These are phyloP conservation scores for Phaonia tiefii DNA, from an alignment of 2,888 invertebrate genomes.

Conservation along the genomic window DNA sequence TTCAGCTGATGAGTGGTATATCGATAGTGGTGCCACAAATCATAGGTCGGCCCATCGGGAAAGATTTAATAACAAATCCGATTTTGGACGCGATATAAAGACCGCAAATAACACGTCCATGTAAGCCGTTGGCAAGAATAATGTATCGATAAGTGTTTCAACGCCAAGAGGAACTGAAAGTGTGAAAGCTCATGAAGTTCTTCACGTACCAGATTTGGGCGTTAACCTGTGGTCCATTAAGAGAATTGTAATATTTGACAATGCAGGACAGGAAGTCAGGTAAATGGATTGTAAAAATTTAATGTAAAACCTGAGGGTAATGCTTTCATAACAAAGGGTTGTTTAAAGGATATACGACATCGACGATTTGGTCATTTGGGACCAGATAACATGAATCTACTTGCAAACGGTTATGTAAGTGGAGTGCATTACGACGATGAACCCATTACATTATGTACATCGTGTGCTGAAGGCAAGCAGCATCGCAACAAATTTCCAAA, in stretches of 20 bases:
- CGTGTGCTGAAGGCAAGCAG: too few species aligned
- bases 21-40: slow-evolving; percentile 22
- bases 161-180: neutral
- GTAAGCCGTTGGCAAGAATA: neutral
- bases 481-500: slow-evolving; percentile 64
- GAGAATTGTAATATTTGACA: slow-evolving; percentile 23
- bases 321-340: neutral
- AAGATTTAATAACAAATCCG: too few species aligned
- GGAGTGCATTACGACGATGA: slow-evolving; percentile 7
- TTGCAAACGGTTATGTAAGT: too few species aligned
- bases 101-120: neutral
- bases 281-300: slow-evolving; percentile 4
- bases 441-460: slow-evolving; percentile 48
- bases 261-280: neutral
- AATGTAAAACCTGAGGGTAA: neutral
- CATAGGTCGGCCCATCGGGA: slow-evolving; percentile 22
- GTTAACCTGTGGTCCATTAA: too few species aligned
- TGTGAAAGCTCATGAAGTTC: too few species aligned
- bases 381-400: slow-evolving; percentile 11
- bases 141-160: neutral
- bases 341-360: neutral
- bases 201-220: too few species aligned
- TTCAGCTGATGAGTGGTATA: too few species aligned
- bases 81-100: neutral
- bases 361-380: slow-evolving; percentile 39